Evolutionary conservation across 2,888 invertebrate species (phyloP).

Genomic region (Sarcophaga caerulescens): DNA sequence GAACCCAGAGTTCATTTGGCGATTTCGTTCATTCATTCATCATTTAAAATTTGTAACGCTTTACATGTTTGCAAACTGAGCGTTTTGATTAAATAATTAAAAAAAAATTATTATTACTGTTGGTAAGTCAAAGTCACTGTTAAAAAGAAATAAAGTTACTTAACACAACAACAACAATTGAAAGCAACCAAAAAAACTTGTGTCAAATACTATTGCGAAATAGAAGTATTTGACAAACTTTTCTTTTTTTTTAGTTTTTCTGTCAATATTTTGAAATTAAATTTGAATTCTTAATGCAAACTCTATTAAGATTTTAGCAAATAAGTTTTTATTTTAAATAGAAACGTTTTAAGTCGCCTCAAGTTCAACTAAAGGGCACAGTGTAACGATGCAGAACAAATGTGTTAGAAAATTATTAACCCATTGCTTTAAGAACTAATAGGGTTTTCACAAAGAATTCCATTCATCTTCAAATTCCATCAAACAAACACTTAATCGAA

Average conservation of each 20-base stretch:
- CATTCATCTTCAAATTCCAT: too few species aligned
- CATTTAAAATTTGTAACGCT: conserved; percentile 12
- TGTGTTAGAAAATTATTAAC: too few species aligned
- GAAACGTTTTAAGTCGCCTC: too few species aligned
- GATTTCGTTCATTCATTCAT: conserved; percentile 32
- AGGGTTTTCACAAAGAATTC: too few species aligned
- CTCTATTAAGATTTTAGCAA: conserved; percentile 43
- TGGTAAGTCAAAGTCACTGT: background rate
- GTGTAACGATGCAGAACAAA: too few species aligned
- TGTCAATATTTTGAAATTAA: conserved; percentile 45
- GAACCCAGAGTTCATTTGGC: conserved; percentile 30
- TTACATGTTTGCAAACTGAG: conserved; percentile 1
- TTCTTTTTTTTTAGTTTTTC: background rate
- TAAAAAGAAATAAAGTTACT: conserved; percentile 39
- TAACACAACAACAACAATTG: conserved; percentile 19
- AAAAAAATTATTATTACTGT: too few species aligned
- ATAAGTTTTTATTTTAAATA: background rate
- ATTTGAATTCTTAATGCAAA: conserved; percentile 1
- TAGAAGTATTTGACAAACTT: background rate
- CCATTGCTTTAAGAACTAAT: too few species aligned
- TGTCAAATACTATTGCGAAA: background rate
- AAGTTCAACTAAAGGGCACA: too few species aligned
- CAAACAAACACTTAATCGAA: too few species aligned
- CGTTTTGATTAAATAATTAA: background rate
- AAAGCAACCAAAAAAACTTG: conserved; percentile 26